Conservation (phyloP, 2,888 invertebrate genomes). For the Aplocera efformata region DNA sequence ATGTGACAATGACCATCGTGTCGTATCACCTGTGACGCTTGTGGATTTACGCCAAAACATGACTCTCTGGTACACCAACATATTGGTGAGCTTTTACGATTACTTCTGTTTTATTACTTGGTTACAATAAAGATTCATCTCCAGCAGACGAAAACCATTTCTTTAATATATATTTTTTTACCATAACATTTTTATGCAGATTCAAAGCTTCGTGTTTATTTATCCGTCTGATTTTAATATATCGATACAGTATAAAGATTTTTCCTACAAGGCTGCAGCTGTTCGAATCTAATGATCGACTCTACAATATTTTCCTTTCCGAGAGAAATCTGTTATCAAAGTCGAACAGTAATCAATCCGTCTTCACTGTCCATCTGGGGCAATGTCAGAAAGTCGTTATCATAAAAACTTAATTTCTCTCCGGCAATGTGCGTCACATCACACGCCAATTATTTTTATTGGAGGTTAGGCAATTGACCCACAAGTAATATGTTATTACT, state of each 20-base stretch:
- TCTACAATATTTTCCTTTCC: too few species aligned
- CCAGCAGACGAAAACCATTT: too few species aligned
- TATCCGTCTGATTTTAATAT: too few species aligned
- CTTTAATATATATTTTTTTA: too few species aligned
- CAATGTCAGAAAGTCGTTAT: constrained; percentile 29
- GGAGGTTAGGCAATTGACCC: constrained; percentile 67
- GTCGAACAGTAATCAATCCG: constrained; percentile 18
- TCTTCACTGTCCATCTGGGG: constrained; percentile 22
- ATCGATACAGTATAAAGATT: too few species aligned
- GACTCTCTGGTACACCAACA: constrained; percentile 77
- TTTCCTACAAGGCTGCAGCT: too few species aligned
- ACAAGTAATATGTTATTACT: constrained; percentile 61
- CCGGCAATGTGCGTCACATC: constrained; percentile 34
- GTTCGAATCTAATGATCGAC: too few species aligned
- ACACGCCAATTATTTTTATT: constrained; percentile 57
- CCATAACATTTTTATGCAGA: too few species aligned
- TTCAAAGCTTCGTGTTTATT: too few species aligned
- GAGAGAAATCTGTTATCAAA: constrained; percentile 12
- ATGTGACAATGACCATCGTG: constrained; percentile 66
- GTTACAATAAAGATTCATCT: too few species aligned
- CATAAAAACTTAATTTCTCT: constrained; percentile 34
- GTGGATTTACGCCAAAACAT: constrained; percentile 73
- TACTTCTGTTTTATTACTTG: constrained; percentile 4
- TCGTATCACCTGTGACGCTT: constrained; percentile 58
- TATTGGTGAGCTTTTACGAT: constrained; percentile 64